Conservation (phyloP, 2,797 vertebrate genomes). For the Pachyuromys duprasi region DNA sequence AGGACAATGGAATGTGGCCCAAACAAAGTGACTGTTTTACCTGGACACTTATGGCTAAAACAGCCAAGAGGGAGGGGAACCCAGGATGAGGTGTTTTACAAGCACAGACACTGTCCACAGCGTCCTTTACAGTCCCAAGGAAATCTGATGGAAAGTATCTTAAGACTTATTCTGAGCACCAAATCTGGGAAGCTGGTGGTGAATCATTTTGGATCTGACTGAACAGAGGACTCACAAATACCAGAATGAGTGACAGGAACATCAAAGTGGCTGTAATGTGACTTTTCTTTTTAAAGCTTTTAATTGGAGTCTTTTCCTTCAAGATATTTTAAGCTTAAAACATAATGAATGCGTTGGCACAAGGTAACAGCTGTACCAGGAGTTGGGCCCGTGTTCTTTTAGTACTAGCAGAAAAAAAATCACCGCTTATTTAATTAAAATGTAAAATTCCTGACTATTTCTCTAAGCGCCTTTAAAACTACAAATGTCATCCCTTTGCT, state of each 20-base stretch:
- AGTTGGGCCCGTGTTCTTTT: background rate
- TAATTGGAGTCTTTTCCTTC: background rate
- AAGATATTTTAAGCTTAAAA: background rate
- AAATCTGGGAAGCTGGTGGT: background rate
- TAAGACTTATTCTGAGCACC: background rate
- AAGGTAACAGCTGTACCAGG: constrained; percentile 1
- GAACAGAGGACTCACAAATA: background rate
- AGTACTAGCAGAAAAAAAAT: constrained; percentile 11
- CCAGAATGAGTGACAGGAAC: background rate
- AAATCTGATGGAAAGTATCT: background rate
- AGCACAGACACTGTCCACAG: background rate
- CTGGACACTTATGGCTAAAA: background rate
- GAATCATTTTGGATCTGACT: background rate
- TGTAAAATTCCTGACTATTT: constrained; percentile 15
- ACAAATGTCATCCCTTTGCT: no score
- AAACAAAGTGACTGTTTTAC: background rate
- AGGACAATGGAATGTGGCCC: background rate
- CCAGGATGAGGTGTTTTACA: background rate
- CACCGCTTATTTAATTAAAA: constrained; percentile 18
- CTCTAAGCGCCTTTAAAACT: constrained; percentile 21
- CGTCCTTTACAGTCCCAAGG: background rate
- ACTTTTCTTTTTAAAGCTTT: constrained; percentile 17
- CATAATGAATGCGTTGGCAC: background rate
- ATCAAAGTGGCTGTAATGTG: background rate
- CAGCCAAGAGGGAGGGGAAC: background rate